A percentile compares a stretch with the other conserved stretches of the same genome.
phyloP scores from a whole-genome alignment of 2,113 vertebrate genomes.

The Globicephala melas region DNA sequence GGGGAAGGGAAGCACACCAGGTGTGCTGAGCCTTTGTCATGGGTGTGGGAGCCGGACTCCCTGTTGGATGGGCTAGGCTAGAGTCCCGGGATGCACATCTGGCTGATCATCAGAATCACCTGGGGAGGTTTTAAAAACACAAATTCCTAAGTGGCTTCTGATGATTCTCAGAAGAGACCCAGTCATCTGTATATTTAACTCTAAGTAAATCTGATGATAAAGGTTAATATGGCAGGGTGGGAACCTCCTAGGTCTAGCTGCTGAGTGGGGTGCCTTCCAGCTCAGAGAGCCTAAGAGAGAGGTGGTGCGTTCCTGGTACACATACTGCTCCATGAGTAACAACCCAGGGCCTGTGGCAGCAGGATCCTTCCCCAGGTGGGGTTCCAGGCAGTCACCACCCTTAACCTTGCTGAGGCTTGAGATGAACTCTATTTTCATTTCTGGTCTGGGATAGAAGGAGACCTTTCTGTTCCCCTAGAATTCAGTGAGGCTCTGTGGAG shows the following conservation, averaged over 20 bases:
- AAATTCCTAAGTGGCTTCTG: background rate
- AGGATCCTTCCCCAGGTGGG: background rate
- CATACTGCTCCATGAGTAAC: background rate
- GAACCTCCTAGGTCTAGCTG: background rate
- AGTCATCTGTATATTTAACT: background rate
- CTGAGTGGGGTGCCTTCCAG: background rate
- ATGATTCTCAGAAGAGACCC: background rate
- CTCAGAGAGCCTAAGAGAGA: background rate
- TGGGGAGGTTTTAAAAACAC: background rate
- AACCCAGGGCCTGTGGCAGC: background rate
- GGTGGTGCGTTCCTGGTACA: fast-evolving
- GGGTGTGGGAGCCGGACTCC: background rate
- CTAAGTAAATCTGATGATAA: background rate
- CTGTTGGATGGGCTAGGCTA: background rate
- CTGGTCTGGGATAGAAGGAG: background rate
- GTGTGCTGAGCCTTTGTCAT: background rate
- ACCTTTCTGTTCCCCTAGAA: background rate
- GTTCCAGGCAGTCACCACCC: background rate
- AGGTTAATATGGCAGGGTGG: background rate
- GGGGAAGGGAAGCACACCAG: background rate
- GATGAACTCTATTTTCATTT: background rate
- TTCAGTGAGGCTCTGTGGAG: background rate
- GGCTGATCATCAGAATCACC: background rate
- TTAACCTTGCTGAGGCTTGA: background rate
- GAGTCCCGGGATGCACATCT: background rate